These are phyloP conservation scores for Schizopygopsis malacanthus DNA, from an alignment of 2,797 vertebrate genomes.

Conservation along the genomic window DNA sequence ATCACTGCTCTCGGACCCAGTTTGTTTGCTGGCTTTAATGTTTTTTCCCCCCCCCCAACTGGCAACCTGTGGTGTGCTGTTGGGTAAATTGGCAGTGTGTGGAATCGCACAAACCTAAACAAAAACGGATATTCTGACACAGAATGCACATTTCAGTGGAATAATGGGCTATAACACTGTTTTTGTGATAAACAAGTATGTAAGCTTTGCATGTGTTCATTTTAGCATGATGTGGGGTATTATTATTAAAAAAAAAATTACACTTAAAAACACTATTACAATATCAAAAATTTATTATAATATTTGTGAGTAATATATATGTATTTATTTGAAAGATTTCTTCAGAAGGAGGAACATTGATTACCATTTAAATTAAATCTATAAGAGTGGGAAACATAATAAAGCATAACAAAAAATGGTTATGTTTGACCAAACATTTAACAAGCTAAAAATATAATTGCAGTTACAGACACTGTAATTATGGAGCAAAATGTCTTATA, in stretches of 20 bases:
- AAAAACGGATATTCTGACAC: neutral
- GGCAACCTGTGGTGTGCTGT: neutral
- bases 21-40: neutral
- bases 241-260: too few species aligned
- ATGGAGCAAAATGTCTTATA: neutral
- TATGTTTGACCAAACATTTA: neutral
- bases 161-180: neutral
- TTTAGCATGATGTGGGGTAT: too few species aligned
- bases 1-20: neutral
- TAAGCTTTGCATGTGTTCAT: too few species aligned
- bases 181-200: too few species aligned
- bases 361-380: neutral
- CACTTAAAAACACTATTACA: too few species aligned
- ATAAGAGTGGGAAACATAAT: neutral
- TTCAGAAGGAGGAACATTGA: neutral
- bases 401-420: neutral
- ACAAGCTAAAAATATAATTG: neutral
- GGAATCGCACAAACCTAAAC: too few species aligned
- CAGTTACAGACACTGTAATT: neutral
- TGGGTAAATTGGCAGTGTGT: neutral
- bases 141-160: neutral
- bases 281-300: too few species aligned
- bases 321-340: neutral
- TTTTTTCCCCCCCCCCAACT: neutral
- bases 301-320: too few species aligned